Percentiles rank a stretch among this genome's conserved stretches.
phyloP scores from a whole-genome alignment of 2,888 invertebrate genomes.

The Trichopoda pennipes region DNA sequence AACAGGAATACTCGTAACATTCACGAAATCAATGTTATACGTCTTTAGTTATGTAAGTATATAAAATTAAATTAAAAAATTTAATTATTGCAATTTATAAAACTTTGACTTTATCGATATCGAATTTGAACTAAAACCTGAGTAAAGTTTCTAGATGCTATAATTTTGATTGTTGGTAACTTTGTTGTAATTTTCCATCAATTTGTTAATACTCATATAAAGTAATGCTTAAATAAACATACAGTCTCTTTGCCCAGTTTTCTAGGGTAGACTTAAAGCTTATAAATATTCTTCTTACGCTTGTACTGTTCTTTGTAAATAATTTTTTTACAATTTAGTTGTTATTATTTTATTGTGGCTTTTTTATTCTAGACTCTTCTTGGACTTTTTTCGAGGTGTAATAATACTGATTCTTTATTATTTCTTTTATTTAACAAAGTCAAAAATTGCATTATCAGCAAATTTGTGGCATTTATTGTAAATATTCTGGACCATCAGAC shows the following conservation, averaged over 20 bases:
- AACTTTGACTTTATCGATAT: constrained; percentile 13
- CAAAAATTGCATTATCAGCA: too few relatives aligned
- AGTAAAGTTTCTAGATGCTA: background rate
- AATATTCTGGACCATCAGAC: too few relatives aligned
- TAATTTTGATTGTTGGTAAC: background rate
- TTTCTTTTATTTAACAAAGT: too few relatives aligned
- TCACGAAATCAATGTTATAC: background rate
- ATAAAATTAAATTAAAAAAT: background rate
- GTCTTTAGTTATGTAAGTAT: background rate
- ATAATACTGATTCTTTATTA: too few relatives aligned
- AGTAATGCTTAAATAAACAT: background rate
- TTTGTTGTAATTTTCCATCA: constrained; percentile 1
- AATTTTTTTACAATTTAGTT: too few relatives aligned
- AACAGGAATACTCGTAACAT: background rate
- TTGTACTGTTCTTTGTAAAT: too few relatives aligned
- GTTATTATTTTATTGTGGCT: background rate
- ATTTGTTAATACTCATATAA: background rate
- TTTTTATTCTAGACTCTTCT: background rate
- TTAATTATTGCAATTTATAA: constrained; percentile 1
- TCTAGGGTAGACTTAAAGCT: background rate
- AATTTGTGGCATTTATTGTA: too few relatives aligned
- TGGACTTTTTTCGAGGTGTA: too few relatives aligned
- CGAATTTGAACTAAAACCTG: background rate
- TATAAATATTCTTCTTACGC: too few relatives aligned
- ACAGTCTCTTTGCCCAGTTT: background rate